A percentile compares a stretch with the other conserved stretches of the same genome.
Conservation (phyloP, 2,888 invertebrate genomes). For the Phlogophora meticulosa region DNA sequence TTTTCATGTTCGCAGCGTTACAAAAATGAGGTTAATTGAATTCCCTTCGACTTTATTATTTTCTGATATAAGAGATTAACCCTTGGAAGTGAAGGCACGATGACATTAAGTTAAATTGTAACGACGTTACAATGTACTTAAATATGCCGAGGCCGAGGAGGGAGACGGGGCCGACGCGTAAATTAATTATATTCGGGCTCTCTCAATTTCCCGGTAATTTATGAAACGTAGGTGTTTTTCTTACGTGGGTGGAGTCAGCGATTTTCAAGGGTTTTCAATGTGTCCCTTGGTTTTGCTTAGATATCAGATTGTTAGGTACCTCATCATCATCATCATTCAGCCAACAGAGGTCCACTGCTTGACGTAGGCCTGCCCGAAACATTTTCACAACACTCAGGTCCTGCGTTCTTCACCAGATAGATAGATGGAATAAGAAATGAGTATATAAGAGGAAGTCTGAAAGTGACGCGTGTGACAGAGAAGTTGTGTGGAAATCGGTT, state of each 20-base stretch:
- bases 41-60: conserved; percentile 51
- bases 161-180: conserved; percentile 53
- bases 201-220: conserved; percentile 14
- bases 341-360: too few relatives aligned
- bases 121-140: conserved; percentile 68
- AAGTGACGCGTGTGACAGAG: too few relatives aligned
- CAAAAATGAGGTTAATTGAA: conserved; percentile 58
- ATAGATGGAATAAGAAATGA: too few relatives aligned
- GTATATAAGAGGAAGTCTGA: too few relatives aligned
- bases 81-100: conserved; percentile 52
- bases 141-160: conserved; percentile 63
- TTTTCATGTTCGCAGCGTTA: conserved; percentile 24
- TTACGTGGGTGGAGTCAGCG: not conserved
- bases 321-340: not conserved
- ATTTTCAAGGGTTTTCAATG: not conserved
- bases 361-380: too few relatives aligned
- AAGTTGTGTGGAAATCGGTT: too few relatives aligned
- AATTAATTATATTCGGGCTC: conserved; percentile 65
- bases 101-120: conserved; percentile 65
- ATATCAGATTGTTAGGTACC: too few relatives aligned
- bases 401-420: too few relatives aligned
- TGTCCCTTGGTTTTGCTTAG: not conserved
- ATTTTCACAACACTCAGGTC: too few relatives aligned
- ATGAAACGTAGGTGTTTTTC: conserved; percentile 17
- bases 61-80: conserved; percentile 58